A percentile compares a stretch with the other conserved stretches of the same genome.
Evolutionary conservation across 2,888 invertebrate species (phyloP).

Genomic region (Polietes domitor): DNA sequence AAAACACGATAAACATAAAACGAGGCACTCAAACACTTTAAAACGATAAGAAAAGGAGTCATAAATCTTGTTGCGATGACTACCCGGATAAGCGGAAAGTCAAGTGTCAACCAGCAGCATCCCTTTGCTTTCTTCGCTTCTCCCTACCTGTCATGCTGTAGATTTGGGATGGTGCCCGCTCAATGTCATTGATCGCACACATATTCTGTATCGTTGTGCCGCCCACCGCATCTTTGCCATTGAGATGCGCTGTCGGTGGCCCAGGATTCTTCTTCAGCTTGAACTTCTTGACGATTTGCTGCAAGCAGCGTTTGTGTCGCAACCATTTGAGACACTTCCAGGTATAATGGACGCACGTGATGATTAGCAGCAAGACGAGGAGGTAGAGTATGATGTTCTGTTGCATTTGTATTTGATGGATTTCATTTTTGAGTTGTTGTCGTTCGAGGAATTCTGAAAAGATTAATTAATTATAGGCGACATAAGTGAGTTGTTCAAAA

Average conservation of each 20-base stretch:
- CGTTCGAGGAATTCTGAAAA: slow-evolving; percentile 72
- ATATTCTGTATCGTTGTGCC: slow-evolving; percentile 77
- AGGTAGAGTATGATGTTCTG: slow-evolving; percentile 74
- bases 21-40: background rate
- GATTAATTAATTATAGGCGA: slow-evolving; percentile 1
- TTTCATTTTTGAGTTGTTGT: slow-evolving; percentile 73
- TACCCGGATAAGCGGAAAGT: slow-evolving; percentile 20
- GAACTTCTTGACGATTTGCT: slow-evolving; percentile 71
- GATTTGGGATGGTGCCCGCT: slow-evolving; percentile 77
- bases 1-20: background rate
- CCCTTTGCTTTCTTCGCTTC: background rate
- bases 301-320: slow-evolving; percentile 71
- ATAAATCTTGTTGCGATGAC: slow-evolving; percentile 34
- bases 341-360: slow-evolving; percentile 73
- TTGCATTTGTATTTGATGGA: slow-evolving; percentile 74
- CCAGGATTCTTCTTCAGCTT: slow-evolving; percentile 69
- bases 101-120: slow-evolving; percentile 36
- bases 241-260: slow-evolving; percentile 55
- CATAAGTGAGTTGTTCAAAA: background rate
- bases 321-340: slow-evolving; percentile 74
- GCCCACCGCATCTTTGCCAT: slow-evolving; percentile 73
- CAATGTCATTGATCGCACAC: slow-evolving; percentile 76
- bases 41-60: slow-evolving; percentile 45
- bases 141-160: slow-evolving; percentile 77
- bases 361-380: slow-evolving; percentile 72